These are phyloP conservation scores for Danio tinwini DNA, from an alignment of 2,797 vertebrate genomes.

Conservation along the genomic window DNA sequence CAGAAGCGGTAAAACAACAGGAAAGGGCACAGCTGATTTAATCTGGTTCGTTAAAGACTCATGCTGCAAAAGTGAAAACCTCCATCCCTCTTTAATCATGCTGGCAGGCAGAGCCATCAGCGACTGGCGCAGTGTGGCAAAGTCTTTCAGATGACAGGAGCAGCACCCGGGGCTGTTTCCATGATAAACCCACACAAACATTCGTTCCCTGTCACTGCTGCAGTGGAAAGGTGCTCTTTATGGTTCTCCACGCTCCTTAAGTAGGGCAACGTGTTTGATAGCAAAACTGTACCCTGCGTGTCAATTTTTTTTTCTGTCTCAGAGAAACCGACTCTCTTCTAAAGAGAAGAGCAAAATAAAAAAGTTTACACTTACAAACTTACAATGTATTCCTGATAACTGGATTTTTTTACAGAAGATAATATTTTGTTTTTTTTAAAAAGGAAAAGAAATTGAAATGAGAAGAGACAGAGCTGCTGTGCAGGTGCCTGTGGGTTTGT, in stretches of 20 bases:
- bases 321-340: constrained; percentile 7
- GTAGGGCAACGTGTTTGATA: constrained; percentile 21
- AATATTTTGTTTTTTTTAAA: constrained; percentile 47
- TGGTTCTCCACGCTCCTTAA: constrained; percentile 13
- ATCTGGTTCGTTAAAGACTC: constrained; percentile 57
- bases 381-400: constrained; percentile 32
- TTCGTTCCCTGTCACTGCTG: constrained; percentile 9
- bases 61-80: constrained; percentile 42
- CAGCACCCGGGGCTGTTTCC: constrained; percentile 24
- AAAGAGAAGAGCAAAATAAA: constrained; percentile 37
- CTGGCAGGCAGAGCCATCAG: constrained; percentile 30
- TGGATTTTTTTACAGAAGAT: constrained; percentile 48
- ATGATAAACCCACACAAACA: constrained; percentile 42
- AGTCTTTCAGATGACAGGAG: constrained; percentile 35
- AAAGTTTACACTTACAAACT: constrained; percentile 41
- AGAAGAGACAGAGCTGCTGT: constrained; percentile 66
- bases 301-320: constrained; percentile 44
- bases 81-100: constrained; percentile 45
- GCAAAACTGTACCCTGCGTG: constrained; percentile 31
- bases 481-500: constrained; percentile 71
- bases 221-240: constrained; percentile 34
- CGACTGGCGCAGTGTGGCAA: constrained; percentile 31
- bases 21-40: constrained; percentile 61
- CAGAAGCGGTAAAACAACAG: constrained; percentile 67
- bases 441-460: constrained; percentile 37